Conservation (phyloP, 2,888 invertebrate genomes). For the Drosophila anomalata region DNA sequence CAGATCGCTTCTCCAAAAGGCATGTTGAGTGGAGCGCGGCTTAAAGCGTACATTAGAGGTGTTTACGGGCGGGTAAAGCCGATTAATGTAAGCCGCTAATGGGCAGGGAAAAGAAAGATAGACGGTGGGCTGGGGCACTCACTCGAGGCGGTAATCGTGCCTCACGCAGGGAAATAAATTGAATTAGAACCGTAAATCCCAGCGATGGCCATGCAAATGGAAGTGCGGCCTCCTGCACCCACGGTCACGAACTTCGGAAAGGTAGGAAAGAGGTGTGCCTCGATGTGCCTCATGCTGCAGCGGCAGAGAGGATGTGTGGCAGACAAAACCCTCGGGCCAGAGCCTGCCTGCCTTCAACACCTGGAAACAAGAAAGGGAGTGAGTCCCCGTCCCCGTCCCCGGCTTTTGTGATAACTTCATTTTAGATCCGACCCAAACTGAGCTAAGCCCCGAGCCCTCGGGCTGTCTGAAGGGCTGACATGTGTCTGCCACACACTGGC, state of each 20-base stretch:
- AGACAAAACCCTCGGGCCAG: constrained; percentile 28
- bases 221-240: constrained; percentile 33
- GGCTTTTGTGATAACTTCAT: constrained; percentile 47
- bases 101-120: constrained; percentile 11
- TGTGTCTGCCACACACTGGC: constrained; percentile 45
- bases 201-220: constrained; percentile 41
- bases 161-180: constrained; percentile 46
- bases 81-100: constrained; percentile 45
- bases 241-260: constrained; percentile 31
- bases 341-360: constrained; percentile 33
- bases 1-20: constrained; percentile 8
- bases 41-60: constrained; percentile 30
- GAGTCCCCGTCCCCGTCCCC: constrained; percentile 15
- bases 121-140: constrained; percentile 14
- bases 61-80: constrained; percentile 34
- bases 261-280: constrained; percentile 18
- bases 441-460: constrained; percentile 17
- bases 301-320: constrained; percentile 27
- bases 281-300: constrained; percentile 8
- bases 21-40: constrained; percentile 17
- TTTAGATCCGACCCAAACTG: constrained; percentile 19
- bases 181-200: constrained; percentile 48
- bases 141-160: constrained; percentile 44
- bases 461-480: constrained; percentile 44
- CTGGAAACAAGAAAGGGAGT: constrained; percentile 21